Conservation (phyloP, 2,113 vertebrate genomes). For the Vulpes lagopus region DNA sequence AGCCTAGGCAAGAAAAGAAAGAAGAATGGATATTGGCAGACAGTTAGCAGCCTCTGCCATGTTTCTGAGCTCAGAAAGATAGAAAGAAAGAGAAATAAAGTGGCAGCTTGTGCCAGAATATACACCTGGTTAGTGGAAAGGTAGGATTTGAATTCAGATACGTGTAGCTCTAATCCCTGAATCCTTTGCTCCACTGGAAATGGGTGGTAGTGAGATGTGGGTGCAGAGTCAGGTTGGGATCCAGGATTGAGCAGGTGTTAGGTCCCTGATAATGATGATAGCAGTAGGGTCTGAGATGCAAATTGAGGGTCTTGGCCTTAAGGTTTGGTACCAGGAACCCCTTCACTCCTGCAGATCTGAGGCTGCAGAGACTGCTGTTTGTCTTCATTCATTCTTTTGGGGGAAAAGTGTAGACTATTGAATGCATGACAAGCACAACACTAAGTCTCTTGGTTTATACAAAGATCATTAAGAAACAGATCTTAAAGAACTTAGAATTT, state of each 20-base stretch:
- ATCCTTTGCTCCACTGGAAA: background rate
- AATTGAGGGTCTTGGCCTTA: background rate
- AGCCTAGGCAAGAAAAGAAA: background rate
- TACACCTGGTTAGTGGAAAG: background rate
- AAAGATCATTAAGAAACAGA: slow-evolving; percentile 13
- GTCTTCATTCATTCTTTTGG: background rate
- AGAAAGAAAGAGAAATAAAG: background rate
- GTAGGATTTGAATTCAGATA: background rate
- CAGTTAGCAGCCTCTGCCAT: background rate
- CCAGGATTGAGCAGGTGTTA: background rate
- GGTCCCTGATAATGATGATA: background rate
- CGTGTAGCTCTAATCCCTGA: background rate
- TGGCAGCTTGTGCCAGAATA: background rate
- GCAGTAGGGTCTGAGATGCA: background rate
- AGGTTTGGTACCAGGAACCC: background rate
- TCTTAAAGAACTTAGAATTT: background rate
- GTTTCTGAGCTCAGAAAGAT: background rate
- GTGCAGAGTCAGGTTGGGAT: background rate
- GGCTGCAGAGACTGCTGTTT: background rate
- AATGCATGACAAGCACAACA: background rate
- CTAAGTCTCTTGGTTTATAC: background rate
- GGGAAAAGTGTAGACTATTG: background rate
- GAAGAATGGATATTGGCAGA: background rate
- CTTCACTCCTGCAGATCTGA: background rate
- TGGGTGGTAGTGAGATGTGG: background rate